Evolutionary conservation across 1,140 invertebrate species (phyloP).

Genomic region (Aphaenogaster ashmeadi): DNA sequence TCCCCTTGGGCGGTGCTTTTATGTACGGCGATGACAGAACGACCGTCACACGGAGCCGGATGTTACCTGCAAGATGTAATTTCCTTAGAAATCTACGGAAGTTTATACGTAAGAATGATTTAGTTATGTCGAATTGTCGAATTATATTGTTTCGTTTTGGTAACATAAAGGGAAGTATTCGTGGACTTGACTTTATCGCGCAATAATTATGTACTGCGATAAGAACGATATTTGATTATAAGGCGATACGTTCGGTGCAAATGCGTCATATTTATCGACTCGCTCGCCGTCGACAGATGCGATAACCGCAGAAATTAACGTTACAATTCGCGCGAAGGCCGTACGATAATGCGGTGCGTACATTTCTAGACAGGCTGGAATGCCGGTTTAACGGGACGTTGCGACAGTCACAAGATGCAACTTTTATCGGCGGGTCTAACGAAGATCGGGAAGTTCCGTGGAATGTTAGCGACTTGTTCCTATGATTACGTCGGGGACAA

Average conservation of each 20-base stretch:
- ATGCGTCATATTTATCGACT: conserved; percentile 22
- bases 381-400: conserved; percentile 66
- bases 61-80: conserved; percentile 12
- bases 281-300: background rate
- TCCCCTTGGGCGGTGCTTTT: conserved; percentile 26
- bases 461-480: conserved; percentile 72
- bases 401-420: conserved; percentile 16
- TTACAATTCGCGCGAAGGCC: conserved; percentile 53
- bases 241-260: background rate
- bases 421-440: conserved; percentile 65
- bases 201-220: background rate
- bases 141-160: background rate
- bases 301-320: conserved; percentile 26
- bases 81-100: background rate
- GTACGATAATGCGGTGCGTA: conserved; percentile 45
- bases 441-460: conserved; percentile 68
- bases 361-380: conserved; percentile 57
- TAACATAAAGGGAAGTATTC: background rate
- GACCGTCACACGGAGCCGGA: conserved; percentile 4
- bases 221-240: conserved; percentile 9
- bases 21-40: conserved; percentile 40
- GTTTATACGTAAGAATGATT: background rate
- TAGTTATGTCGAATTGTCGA: background rate
- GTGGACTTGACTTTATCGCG: background rate
- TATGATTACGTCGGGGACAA: conserved; percentile 79